These are phyloP conservation scores for Drosophila kikkawai DNA, from an alignment of 1,140 invertebrate species.

Conservation along the genomic window DNA sequence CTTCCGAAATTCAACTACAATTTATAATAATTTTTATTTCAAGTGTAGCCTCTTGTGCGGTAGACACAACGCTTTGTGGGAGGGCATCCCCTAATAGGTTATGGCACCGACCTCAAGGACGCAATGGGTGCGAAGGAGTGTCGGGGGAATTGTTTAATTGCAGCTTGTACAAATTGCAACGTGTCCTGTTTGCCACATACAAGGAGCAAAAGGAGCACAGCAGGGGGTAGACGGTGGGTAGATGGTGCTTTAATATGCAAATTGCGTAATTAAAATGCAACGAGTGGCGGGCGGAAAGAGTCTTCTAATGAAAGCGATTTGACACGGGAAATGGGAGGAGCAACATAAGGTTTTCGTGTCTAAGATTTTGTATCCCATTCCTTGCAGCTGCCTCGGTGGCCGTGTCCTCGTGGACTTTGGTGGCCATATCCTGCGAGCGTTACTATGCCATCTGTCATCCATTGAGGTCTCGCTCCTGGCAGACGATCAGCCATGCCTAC, in stretches of 20 bases:
- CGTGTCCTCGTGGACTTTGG: constrained; percentile 95
- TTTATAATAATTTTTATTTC: background rate
- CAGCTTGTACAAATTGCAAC: constrained; percentile 40
- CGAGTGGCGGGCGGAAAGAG: constrained; percentile 6
- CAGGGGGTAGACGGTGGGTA: background rate
- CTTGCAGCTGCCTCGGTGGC: constrained; percentile 92
- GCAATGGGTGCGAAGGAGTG: background rate
- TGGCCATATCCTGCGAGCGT: constrained; percentile 94
- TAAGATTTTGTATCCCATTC: background rate
- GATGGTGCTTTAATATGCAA: constrained; percentile 45
- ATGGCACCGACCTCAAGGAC: background rate
- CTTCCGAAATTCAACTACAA: too few species aligned
- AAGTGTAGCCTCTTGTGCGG: background rate
- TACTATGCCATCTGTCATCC: constrained; percentile 97
- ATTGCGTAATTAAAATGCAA: constrained; percentile 53
- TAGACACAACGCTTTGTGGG: background rate
- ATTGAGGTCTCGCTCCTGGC: constrained; percentile 93
- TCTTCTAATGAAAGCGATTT: constrained; percentile 26
- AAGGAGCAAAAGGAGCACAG: too few species aligned
- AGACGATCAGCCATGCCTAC: constrained; percentile 95
- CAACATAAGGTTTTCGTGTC: background rate
- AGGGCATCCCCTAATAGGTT: constrained; percentile 1
- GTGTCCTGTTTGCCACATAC: constrained; percentile 11
- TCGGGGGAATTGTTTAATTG: constrained; percentile 44
- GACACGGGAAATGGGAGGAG: background rate